Evolutionary conservation across 2,888 invertebrate genomes (phyloP).

Genomic region (Trilocha varians): DNA sequence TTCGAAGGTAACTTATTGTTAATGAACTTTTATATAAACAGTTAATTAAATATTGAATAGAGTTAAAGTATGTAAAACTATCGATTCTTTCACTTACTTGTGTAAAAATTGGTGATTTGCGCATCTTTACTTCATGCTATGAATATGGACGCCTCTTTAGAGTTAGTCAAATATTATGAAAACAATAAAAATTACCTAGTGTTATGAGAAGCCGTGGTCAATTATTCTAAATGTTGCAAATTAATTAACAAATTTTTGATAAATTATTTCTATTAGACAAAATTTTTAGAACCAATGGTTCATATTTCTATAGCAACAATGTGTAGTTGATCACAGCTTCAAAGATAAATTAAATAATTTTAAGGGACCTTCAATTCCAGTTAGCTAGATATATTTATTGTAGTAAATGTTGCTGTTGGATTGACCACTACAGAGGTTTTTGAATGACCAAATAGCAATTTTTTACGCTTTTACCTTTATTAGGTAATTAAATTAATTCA

Average conservation of each 20-base stretch:
- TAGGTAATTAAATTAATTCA: slow-evolving; percentile 51
- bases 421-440: slow-evolving; percentile 56
- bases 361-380: slow-evolving; percentile 73
- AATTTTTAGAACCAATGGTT: slow-evolving; percentile 7
- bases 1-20: slow-evolving; percentile 45
- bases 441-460: slow-evolving; percentile 68
- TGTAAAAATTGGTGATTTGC: slow-evolving; percentile 66
- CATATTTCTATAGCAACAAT: slow-evolving; percentile 12
- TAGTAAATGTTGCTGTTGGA: slow-evolving; percentile 59
- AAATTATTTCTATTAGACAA: slow-evolving; percentile 19
- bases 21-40: slow-evolving; percentile 40
- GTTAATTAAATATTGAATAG: slow-evolving; percentile 51
- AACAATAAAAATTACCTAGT: slow-evolving; percentile 60
- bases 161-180: slow-evolving; percentile 63
- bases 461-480: slow-evolving; percentile 61
- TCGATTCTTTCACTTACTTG: slow-evolving; percentile 51
- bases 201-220: slow-evolving; percentile 63
- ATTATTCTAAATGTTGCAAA: slow-evolving; percentile 36
- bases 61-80: slow-evolving; percentile 43
- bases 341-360: slow-evolving; percentile 64
- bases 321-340: slow-evolving; percentile 64
- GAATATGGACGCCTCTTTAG: slow-evolving; percentile 69
- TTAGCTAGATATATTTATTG: slow-evolving; percentile 72
- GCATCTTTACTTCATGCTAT: slow-evolving; percentile 64
- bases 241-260: slow-evolving; percentile 19